Percentiles rank a stretch among this genome's conserved stretches.
These are phyloP conservation scores for Craniophora ligustri DNA, from an alignment of 2,888 invertebrate genomes.

Conservation along the genomic window DNA sequence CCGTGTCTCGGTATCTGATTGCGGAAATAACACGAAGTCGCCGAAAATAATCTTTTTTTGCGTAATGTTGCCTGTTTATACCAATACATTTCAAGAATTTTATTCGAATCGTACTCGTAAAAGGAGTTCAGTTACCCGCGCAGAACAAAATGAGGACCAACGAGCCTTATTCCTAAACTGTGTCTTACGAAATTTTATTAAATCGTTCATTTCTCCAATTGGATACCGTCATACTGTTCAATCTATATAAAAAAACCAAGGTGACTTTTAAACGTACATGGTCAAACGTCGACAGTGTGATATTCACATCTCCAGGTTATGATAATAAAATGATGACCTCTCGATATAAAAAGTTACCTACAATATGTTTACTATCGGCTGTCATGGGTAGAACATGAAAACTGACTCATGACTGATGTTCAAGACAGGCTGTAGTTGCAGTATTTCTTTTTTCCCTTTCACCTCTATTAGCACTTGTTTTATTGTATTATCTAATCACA, in stretches of 20 bases:
- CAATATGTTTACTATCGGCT: conserved; percentile 8
- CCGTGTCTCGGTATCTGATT: neutral
- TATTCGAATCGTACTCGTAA: neutral
- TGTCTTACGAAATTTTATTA: too few species aligned
- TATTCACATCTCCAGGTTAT: conserved; percentile 16
- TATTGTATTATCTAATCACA: too few species aligned
- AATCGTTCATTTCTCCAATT: too few species aligned
- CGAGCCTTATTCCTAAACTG: neutral
- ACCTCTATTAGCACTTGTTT: too few species aligned
- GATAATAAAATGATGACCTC: conserved; percentile 11
- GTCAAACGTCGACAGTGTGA: conserved; percentile 15
- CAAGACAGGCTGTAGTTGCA: too few species aligned
- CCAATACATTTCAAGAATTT: conserved; percentile 3
- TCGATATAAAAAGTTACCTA: conserved; percentile 9
- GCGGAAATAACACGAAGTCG: neutral
- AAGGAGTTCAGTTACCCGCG: neutral
- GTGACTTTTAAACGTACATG: neutral
- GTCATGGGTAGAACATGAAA: conserved; percentile 3
- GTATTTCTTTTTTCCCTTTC: too few species aligned
- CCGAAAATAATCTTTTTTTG: conserved; percentile 29
- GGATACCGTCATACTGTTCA: too few species aligned
- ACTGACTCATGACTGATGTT: neutral
- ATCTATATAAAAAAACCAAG: neutral
- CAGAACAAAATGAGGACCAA: neutral
- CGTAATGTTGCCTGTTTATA: conserved; percentile 18